Evolutionary conservation across 2,888 invertebrate species (phyloP), one percentile per base, ranked within the genome.

Genomic region (Lithophane socia): DNA sequence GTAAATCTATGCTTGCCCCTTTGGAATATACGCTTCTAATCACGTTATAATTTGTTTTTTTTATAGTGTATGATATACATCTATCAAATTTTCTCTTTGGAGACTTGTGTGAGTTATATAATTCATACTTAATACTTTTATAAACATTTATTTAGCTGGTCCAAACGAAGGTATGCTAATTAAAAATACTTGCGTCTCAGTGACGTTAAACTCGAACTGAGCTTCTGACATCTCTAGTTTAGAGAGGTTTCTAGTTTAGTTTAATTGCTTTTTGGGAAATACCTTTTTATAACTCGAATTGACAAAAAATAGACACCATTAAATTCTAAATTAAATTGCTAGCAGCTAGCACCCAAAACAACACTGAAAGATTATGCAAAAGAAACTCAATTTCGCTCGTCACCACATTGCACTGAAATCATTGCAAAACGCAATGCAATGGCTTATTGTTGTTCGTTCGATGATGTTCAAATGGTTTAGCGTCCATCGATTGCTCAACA

Each of bases 401-500:
- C 70, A 69, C 13, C 24, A 71, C 18, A 61, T 80, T 86, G 86
- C 82, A 70, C n/a, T 67, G 68, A 75, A 37, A 9, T 49, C 70
- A 72, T 87, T 81, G 73, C 79, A 64, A 80, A 77, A 77, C 29
- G 4, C 42, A 67, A 68, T 79, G 77, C 67, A 80, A 84, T 56
- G 10, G 10, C 12, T 60, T 52, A 73, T 74, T 79, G 70, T 56
- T 65, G 78, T 64, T 49, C 12, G 10, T 77, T 76, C 10, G 52
- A 52, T 70, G 77, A 78, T 80, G 72, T 79, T 76, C 61, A 49
- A 75, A 75, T 24, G 21, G 52, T 65, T 60, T 16, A 54, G 52
- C 73, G 67, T 86, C 60, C 72, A 80, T 77, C 29, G 67, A 72
- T 87, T 84, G 68, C 77, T 67, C 18, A 80, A 87, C 66, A 75